Conservation (phyloP, 2,113 vertebrate genomes). For the Anser brachyrhynchus region DNA sequence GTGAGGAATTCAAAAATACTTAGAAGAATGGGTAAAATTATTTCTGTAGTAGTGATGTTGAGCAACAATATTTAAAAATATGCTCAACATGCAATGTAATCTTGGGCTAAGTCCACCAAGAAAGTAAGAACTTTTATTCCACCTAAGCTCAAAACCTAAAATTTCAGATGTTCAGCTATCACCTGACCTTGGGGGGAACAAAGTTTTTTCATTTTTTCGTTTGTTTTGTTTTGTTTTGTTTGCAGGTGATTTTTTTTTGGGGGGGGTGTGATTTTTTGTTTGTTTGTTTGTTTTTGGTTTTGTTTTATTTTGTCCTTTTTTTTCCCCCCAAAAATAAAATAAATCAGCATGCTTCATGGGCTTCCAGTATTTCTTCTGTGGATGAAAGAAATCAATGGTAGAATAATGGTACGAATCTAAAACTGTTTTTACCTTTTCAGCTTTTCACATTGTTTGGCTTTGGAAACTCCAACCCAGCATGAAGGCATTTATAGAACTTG, state of each 20-base stretch:
- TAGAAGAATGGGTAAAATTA: background rate
- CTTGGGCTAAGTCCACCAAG: background rate
- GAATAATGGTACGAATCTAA: background rate
- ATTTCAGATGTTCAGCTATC: background rate
- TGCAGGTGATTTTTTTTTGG: too few species aligned
- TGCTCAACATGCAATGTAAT: background rate
- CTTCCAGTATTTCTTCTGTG: background rate
- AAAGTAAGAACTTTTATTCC: background rate
- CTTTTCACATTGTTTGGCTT: background rate
- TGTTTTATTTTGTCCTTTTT: too few species aligned
- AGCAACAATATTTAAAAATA: background rate
- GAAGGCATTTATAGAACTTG: background rate
- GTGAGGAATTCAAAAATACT: background rate
- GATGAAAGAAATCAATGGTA: background rate
- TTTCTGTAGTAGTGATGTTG: background rate
- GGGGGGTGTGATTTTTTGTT: too few species aligned
- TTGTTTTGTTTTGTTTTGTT: too few species aligned
- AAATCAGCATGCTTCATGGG: background rate
- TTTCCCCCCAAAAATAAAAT: background rate
- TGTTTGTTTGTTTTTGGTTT: too few species aligned
- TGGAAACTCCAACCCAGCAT: background rate
- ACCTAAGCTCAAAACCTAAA: background rate
- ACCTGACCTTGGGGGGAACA: background rate
- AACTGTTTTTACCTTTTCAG: background rate
- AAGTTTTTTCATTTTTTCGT: background rate